A percentile compares a stretch with the other conserved stretches of the same genome.
Evolutionary conservation across 2,113 vertebrate genomes (phyloP).

Genomic region (Sinocyclocheilus anshuiensis): DNA sequence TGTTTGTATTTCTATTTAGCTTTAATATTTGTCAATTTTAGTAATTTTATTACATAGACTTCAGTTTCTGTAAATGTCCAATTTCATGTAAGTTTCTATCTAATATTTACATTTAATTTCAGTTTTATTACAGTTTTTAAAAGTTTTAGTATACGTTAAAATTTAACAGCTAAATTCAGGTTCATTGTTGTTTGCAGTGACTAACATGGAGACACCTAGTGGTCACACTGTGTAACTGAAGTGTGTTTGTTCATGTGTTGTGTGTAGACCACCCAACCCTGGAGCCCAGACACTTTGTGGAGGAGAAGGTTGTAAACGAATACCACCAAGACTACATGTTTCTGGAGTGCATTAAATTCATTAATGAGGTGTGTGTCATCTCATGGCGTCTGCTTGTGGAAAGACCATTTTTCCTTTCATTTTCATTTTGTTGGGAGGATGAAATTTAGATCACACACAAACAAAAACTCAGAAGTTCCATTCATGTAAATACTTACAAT

Average conservation of each 20-base stretch:
- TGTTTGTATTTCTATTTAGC: background rate
- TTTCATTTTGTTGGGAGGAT: background rate
- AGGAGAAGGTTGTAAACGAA: constrained; percentile 89
- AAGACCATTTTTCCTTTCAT: background rate
- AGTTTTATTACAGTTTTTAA: background rate
- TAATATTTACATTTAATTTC: background rate
- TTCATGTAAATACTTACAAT: background rate
- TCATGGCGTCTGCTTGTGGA: too few relatives aligned
- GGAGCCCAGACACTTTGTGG: constrained; percentile 92
- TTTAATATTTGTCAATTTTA: background rate
- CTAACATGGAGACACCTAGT: constrained; percentile 53
- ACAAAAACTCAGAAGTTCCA: background rate
- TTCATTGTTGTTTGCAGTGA: background rate
- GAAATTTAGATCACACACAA: background rate
- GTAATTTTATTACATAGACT: background rate
- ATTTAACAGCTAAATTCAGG: background rate
- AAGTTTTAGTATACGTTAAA: background rate
- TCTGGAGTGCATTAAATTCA: constrained; percentile 94
- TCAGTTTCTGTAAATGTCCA: background rate
- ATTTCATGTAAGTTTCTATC: background rate
- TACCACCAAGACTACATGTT: constrained; percentile 96
- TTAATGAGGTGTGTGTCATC: constrained; percentile 74
- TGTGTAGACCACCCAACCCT: constrained; percentile 84
- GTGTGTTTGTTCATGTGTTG: constrained; percentile 34
- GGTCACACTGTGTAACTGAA: constrained; percentile 34